Conservation (phyloP, 2,797 vertebrate species). For the Myotis pilosus region DNA sequence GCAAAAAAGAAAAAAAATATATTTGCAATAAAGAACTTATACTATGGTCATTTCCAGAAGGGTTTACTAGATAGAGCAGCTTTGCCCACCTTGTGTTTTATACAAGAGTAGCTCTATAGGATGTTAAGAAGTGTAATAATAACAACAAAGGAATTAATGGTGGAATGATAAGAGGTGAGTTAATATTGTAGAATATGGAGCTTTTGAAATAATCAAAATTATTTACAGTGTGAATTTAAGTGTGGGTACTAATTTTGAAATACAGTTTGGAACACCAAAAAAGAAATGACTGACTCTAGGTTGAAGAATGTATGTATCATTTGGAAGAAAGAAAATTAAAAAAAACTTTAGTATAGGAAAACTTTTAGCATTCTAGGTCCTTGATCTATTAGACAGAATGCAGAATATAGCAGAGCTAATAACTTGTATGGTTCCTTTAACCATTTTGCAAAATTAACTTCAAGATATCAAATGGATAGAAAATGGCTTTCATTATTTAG, state of each 20-base stretch:
- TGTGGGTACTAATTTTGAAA: neutral
- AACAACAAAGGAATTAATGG: neutral
- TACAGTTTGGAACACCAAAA: neutral
- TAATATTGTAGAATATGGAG: neutral
- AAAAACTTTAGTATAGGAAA: neutral
- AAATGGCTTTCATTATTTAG: neutral
- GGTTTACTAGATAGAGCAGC: neutral
- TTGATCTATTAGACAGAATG: neutral
- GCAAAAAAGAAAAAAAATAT: neutral
- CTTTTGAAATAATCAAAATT: neutral
- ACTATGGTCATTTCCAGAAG: neutral
- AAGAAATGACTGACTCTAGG: neutral
- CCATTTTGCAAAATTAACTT: slow-evolving; percentile 24
- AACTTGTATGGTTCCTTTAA: neutral
- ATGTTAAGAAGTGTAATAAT: neutral
- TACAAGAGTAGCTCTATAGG: neutral
- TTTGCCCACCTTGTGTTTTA: neutral
- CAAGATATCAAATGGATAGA: neutral
- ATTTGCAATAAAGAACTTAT: neutral
- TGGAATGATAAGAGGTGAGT: neutral
- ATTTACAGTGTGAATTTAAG: neutral
- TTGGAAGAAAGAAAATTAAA: neutral
- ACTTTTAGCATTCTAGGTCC: neutral
- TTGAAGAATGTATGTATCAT: neutral
- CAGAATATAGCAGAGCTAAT: neutral